phyloP scores from a whole-genome alignment of 1,140 invertebrate species.

The Adelges cooleyi region DNA sequence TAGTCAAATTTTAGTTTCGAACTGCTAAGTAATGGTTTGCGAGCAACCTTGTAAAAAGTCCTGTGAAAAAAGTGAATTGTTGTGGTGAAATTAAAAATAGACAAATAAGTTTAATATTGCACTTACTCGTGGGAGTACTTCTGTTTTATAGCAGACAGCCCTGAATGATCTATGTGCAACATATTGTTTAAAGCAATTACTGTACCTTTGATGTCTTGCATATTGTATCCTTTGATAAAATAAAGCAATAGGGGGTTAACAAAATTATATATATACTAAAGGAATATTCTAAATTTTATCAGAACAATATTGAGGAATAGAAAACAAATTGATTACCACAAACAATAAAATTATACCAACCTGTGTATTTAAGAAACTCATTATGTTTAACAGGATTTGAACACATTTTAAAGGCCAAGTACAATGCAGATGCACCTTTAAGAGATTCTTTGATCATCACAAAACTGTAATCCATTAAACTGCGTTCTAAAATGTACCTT shows the following conservation, averaged over 20 bases:
- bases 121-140: slow-evolving; percentile 90
- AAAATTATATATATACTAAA: background rate
- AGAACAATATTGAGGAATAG: background rate
- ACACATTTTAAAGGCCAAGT: slow-evolving; percentile 78
- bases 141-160: slow-evolving; percentile 70
- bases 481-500: slow-evolving; percentile 84
- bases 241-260: background rate
- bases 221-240: slow-evolving; percentile 50
- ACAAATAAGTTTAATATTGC: background rate
- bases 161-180: slow-evolving; percentile 59
- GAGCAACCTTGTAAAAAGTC: slow-evolving; percentile 77
- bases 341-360: slow-evolving; percentile 37
- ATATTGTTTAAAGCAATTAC: slow-evolving; percentile 61
- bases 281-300: background rate
- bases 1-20: slow-evolving; percentile 27
- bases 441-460: slow-evolving; percentile 70
- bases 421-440: slow-evolving; percentile 73
- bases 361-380: slow-evolving; percentile 76
- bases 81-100: slow-evolving; percentile 5
- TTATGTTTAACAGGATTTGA: slow-evolving; percentile 58
- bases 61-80: slow-evolving; percentile 41
- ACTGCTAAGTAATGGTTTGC: slow-evolving; percentile 47
- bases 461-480: slow-evolving; percentile 81
- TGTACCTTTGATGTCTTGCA: slow-evolving; percentile 61
- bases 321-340: background rate